Percentiles rank a stretch among this genome's conserved stretches.
Conservation (phyloP, 92 coral and sea anemone genomes). For the Zoanthus gigantus region DNA sequence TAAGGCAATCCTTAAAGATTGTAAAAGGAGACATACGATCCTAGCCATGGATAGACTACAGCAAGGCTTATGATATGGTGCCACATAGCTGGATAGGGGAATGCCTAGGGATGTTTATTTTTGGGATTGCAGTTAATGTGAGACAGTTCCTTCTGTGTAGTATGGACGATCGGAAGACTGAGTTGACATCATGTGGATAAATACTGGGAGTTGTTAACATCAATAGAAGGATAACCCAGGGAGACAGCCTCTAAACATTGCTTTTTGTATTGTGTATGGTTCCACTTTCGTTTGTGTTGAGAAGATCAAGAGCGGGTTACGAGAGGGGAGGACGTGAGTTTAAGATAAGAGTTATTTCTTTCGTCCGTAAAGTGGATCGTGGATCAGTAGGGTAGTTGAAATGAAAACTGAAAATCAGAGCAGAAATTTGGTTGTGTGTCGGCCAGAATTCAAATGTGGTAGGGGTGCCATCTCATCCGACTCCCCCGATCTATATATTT, state of each 20-base stretch:
- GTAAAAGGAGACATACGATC: neutral
- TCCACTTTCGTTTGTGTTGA: too few relatives aligned
- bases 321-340: neutral
- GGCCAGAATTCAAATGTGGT: too few relatives aligned
- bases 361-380: too few relatives aligned
- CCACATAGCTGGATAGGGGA: slow-evolving; percentile 24
- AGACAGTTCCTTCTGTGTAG: neutral
- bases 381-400: too few relatives aligned
- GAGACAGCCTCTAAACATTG: slow-evolving; percentile 46
- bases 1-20: slow-evolving; percentile 27
- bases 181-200: neutral
- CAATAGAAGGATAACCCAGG: slow-evolving; percentile 40
- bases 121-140: neutral
- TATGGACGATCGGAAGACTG: slow-evolving; percentile 15
- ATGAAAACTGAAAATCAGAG: too few relatives aligned
- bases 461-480: too few relatives aligned
- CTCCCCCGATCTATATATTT: too few relatives aligned
- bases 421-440: too few relatives aligned
- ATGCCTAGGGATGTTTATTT: neutral
- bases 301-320: neutral
- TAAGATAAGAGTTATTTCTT: too few relatives aligned
- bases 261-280: slow-evolving; percentile 16
- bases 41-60: slow-evolving; percentile 49
- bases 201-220: slow-evolving; percentile 31
- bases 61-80: slow-evolving; percentile 28